Percentiles rank a stretch among this genome's conserved stretches.
Evolutionary conservation across 1,140 invertebrate genomes (phyloP).

Genomic region (Drosophila parvula): DNA sequence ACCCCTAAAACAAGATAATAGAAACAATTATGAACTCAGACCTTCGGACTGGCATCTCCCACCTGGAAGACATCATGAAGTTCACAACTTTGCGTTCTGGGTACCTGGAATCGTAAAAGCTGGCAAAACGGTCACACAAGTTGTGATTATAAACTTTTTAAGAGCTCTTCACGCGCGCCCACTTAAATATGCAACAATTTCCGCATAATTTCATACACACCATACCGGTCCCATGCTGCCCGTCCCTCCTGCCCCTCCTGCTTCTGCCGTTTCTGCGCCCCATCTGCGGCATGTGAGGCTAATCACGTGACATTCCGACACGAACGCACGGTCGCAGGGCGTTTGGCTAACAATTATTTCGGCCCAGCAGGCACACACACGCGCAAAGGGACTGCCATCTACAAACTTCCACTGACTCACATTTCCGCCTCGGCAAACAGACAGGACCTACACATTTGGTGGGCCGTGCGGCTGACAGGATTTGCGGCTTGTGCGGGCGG

Average conservation of each 20-base stretch:
- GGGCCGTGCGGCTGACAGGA: constrained; percentile 54
- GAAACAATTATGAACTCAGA: not conserved
- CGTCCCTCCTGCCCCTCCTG: not conserved
- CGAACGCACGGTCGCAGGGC: constrained; percentile 55
- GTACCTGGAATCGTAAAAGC: not conserved
- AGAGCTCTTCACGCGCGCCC: constrained; percentile 68
- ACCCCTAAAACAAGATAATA: not conserved
- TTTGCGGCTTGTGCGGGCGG: constrained; percentile 57
- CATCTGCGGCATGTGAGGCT: constrained; percentile 34
- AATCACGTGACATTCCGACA: constrained; percentile 67
- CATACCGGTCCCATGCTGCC: constrained; percentile 1
- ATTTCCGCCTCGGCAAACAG: constrained; percentile 41
- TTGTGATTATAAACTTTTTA: constrained; percentile 63
- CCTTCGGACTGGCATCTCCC: not conserved
- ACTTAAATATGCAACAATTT: constrained; percentile 79
- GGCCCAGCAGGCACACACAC: constrained; percentile 53
- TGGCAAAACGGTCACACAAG: constrained; percentile 39
- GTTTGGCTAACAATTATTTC: constrained; percentile 74
- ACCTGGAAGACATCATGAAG: not conserved
- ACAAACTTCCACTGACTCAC: not conserved
- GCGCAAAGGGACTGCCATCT: constrained; percentile 12
- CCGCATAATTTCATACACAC: constrained; percentile 71
- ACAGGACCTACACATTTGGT: constrained; percentile 54
- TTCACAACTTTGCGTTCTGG: constrained; percentile 7
- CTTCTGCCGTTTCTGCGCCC: not conserved